Evolutionary conservation across 2,797 vertebrate species (phyloP).

Genomic region (Pogonophryne albipinna): DNA sequence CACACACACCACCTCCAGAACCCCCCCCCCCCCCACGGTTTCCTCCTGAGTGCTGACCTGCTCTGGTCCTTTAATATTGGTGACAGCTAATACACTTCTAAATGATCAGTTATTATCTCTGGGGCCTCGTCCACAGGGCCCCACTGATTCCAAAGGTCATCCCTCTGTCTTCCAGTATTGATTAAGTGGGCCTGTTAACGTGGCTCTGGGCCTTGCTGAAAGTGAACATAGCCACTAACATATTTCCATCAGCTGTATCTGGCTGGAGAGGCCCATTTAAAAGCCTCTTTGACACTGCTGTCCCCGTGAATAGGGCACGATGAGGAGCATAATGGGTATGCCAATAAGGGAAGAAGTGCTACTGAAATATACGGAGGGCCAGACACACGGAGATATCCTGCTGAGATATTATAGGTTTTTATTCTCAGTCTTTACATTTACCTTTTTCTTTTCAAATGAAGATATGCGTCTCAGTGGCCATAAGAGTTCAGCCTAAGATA

Average conservation of each 20-base stretch:
- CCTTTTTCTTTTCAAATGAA: not conserved
- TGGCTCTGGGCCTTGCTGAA: constrained; percentile 71
- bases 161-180: constrained; percentile 81
- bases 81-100: constrained; percentile 83
- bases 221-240: constrained; percentile 69
- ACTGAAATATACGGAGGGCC: constrained; percentile 42
- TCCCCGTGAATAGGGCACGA: constrained; percentile 59
- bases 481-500: not conserved
- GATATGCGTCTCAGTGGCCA: not conserved
- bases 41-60: constrained; percentile 71
- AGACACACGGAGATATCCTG: constrained; percentile 12
- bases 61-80: constrained; percentile 78
- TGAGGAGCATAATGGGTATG: constrained; percentile 70
- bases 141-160: constrained; percentile 85
- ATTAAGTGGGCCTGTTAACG: constrained; percentile 75
- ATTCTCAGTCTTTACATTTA: not conserved
- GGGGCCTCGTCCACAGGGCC: constrained; percentile 77
- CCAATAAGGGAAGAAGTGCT: constrained; percentile 62
- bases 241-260: constrained; percentile 56
- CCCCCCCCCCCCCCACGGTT: not conserved
- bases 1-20: constrained; percentile 24
- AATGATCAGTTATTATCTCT: constrained; percentile 85
- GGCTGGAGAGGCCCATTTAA: constrained; percentile 62
- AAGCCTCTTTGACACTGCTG: constrained; percentile 66
- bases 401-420: constrained; percentile 8